Percentiles rank a stretch among this genome's conserved stretches.
These are phyloP conservation scores for Gerosis bhagava DNA, from an alignment of 2,888 invertebrate genomes.

Conservation along the genomic window DNA sequence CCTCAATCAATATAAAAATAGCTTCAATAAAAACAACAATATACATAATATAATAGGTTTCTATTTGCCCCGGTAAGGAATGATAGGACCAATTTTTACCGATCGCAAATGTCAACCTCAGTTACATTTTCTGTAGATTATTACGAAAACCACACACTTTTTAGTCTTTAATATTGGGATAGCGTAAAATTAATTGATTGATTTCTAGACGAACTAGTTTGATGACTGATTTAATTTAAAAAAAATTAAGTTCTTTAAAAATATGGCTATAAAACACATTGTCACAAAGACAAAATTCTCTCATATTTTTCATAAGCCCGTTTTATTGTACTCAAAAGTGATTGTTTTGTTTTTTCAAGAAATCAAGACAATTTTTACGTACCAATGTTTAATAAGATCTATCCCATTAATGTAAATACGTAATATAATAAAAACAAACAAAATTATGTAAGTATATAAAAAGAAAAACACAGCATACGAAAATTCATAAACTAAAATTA, in stretches of 20 bases:
- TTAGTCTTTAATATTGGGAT: slow-evolving; percentile 57
- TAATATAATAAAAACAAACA: slow-evolving; percentile 44
- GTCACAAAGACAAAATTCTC: slow-evolving; percentile 19
- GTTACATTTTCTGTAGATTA: slow-evolving; percentile 42
- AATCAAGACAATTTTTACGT: slow-evolving; percentile 9
- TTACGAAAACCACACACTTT: slow-evolving; percentile 44
- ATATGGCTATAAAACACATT: slow-evolving; percentile 22
- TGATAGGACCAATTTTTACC: slow-evolving; percentile 85
- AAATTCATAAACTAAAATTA: slow-evolving; percentile 52
- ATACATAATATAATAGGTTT: slow-evolving; percentile 43
- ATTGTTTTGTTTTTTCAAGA: too few relatives aligned
- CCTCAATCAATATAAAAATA: slow-evolving; percentile 33
- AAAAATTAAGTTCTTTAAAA: slow-evolving; percentile 17
- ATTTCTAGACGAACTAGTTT: slow-evolving; percentile 19
- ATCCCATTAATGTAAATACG: slow-evolving; percentile 46
- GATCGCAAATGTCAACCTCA: slow-evolving; percentile 66
- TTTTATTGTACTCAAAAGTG: too few relatives aligned
- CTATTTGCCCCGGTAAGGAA: slow-evolving; percentile 82
- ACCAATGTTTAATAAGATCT: slow-evolving; percentile 17
- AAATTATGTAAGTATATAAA: slow-evolving; percentile 46
- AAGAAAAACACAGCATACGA: slow-evolving; percentile 43
- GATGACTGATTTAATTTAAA: too few relatives aligned
- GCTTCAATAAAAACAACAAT: slow-evolving; percentile 42
- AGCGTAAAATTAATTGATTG: slow-evolving; percentile 28
- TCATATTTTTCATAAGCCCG: too few relatives aligned